These are phyloP conservation scores for Spheniscus humboldti DNA, from an alignment of 2,797 vertebrate genomes.

Conservation along the genomic window DNA sequence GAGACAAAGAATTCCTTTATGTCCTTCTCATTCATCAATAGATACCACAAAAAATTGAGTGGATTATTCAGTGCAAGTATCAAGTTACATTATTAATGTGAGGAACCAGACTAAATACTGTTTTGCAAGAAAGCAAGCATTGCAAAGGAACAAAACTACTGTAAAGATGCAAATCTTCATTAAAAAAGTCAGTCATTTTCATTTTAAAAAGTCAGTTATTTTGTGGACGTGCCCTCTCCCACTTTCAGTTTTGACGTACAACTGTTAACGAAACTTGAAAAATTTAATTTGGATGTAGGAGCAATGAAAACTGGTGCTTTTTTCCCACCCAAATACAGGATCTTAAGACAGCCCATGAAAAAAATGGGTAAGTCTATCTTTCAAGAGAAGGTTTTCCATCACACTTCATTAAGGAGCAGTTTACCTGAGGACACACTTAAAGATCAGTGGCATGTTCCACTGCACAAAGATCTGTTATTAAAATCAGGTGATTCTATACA, in stretches of 20 bases:
- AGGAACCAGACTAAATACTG: neutral
- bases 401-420: neutral
- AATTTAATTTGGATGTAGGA: neutral
- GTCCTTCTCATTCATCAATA: neutral
- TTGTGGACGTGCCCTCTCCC: neutral
- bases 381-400: neutral
- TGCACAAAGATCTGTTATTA: neutral
- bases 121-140: neutral
- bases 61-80: neutral
- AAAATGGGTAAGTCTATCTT: neutral
- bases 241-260: neutral
- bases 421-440: neutral
- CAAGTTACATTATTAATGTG: neutral
- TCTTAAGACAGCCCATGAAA: neutral
- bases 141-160: neutral
- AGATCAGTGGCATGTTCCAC: neutral
- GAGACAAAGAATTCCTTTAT: neutral
- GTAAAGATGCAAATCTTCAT: neutral
- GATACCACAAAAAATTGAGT: neutral
- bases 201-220: neutral
- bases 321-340: rapidly evolving
- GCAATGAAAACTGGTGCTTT: neutral
- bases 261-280: neutral
- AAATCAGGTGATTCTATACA: neutral
- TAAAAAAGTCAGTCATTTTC: neutral